Evolutionary conservation across 2,113 vertebrate genomes (phyloP), one percentile per base, ranked within the genome.

Genomic region (Acrocephalus arundinaceus): DNA sequence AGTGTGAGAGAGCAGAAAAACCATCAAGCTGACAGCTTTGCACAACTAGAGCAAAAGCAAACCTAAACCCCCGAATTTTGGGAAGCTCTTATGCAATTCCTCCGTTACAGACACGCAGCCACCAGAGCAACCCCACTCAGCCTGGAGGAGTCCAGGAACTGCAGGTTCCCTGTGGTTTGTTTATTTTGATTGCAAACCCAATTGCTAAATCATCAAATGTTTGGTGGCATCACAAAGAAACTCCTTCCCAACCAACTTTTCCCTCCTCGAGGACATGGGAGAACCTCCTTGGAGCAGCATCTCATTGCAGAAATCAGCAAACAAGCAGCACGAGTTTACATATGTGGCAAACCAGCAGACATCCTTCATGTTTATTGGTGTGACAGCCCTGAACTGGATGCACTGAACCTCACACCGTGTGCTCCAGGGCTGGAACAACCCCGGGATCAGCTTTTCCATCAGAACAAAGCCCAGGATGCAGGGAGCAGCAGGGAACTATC

Each of bases 311-410:
- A 35, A 66, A 7, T 8, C 51, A 52, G 21, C 28, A 37, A 74
- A 85, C 37, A 49, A 63, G 14, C 28, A 57, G 22, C 1, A 5
- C 2, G 28, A 85, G 51, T 76, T 70, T 23, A 46, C 76, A 7
- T 1, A 41, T 10, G 70, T 37, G 43, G 41, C 41, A 72, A 74
- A 71, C 4, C 72, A 73, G 55, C 3, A 30, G 1, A 43, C 72
- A 95, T 94, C 41, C 94, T 85, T 95, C 90, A 84, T 74, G 90
- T 58, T 93, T 71, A 80, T 20, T 80, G 70, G 85, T 31, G 49
- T 94, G 94, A 95, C 96, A 96, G 94, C 89, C 87, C 91, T 81
- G 87, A 94, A 92, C 31, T 23, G 77, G 82, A 80, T 2, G 78
- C 96, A 77, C 88, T 85, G 92, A 96, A 72, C 73, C 94, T 93